Percentiles rank a stretch among this genome's conserved stretches.
These are phyloP conservation scores for Napeogenes inachia DNA, from an alignment of 2,888 invertebrate species.

Conservation along the genomic window DNA sequence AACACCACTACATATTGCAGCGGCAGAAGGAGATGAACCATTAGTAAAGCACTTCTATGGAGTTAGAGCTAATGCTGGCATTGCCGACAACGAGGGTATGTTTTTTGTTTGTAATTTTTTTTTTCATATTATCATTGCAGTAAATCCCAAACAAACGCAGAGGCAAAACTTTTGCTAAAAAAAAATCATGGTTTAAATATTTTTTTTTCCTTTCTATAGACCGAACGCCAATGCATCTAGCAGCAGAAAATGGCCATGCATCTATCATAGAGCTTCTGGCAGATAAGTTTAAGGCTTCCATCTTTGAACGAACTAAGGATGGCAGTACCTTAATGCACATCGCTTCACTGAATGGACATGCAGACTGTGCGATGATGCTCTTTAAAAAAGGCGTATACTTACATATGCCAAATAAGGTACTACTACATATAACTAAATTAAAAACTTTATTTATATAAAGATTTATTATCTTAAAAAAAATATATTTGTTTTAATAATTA, in stretches of 20 bases:
- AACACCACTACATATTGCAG: constrained; percentile 96
- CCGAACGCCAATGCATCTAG: constrained; percentile 97
- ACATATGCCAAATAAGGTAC: constrained; percentile 98
- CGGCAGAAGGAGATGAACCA: constrained; percentile 96
- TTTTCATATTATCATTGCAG: too few species aligned
- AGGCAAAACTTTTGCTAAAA: too few species aligned
- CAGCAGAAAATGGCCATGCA: constrained; percentile 98
- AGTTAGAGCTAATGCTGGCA: constrained; percentile 94
- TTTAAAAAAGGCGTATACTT: constrained; percentile 99
- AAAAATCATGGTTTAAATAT: too few species aligned
- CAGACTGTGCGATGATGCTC: constrained; percentile 98
- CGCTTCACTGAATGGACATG: constrained; percentile 97
- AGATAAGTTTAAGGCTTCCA: constrained; percentile 98
- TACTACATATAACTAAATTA: background rate
- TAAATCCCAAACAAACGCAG: too few species aligned
- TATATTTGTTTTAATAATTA: too few species aligned
- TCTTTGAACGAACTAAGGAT: constrained; percentile 97
- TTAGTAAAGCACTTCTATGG: constrained; percentile 97
- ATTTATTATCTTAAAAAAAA: too few species aligned
- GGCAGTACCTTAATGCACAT: constrained; percentile 99
- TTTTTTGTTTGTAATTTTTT: background rate
- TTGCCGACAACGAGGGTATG: constrained; percentile 92
- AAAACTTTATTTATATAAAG: too few species aligned
- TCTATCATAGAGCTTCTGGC: constrained; percentile 95
- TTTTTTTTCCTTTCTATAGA: constrained; percentile 71